These are phyloP conservation scores for Temnothorax nylanderi DNA, from an alignment of 1,140 invertebrate genomes.

Conservation along the genomic window DNA sequence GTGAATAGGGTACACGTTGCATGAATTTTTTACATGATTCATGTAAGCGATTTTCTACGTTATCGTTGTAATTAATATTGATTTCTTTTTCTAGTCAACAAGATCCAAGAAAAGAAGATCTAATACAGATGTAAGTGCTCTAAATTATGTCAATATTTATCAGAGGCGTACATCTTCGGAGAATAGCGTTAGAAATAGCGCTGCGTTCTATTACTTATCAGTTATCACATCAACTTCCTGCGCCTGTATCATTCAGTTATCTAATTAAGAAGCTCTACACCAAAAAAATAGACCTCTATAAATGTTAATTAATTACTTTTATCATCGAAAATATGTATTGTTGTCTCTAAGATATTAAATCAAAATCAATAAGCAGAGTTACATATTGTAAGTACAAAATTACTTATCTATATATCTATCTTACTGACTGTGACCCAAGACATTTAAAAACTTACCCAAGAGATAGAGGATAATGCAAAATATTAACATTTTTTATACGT, in stretches of 20 bases:
- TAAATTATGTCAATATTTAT: neutral
- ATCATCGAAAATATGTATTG: constrained; percentile 1
- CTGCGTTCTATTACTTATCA: neutral
- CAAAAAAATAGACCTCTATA: constrained; percentile 75
- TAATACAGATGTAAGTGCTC: constrained; percentile 60
- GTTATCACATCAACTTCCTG: neutral
- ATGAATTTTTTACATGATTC: neutral
- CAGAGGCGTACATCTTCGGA: neutral
- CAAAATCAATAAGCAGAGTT: neutral
- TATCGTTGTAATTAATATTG: neutral
- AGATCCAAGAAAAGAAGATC: constrained; percentile 68
- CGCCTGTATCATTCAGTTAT: neutral
- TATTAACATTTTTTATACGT: constrained; percentile 28
- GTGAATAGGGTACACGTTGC: neutral
- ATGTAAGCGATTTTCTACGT: neutral
- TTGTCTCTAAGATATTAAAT: constrained; percentile 13
- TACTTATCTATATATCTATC: constrained; percentile 31
- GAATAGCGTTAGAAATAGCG: neutral
- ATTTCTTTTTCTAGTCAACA: constrained; percentile 74
- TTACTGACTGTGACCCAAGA: constrained; percentile 4
- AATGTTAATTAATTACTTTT: constrained; percentile 40
- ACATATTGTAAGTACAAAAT: neutral
- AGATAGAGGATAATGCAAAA: constrained; percentile 35
- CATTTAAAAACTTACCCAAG: neutral
- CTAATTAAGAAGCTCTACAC: constrained; percentile 66